A percentile compares a stretch with the other conserved stretches of the same genome.
Evolutionary conservation across 2,888 invertebrate species (phyloP).

Genomic region (Thelaira solivaga): DNA sequence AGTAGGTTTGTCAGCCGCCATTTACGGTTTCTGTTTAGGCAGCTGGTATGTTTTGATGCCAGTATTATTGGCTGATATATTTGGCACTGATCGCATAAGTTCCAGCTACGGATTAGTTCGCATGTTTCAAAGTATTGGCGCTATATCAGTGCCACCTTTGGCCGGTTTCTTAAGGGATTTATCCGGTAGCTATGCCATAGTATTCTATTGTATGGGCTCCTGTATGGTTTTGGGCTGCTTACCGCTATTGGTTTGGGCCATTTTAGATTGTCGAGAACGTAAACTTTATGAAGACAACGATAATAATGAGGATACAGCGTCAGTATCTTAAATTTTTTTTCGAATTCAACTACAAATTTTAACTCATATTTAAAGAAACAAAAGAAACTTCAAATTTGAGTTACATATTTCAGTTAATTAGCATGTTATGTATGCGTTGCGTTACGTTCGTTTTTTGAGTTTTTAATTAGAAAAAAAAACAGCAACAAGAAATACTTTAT

Average conservation of each 20-base stretch:
- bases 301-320: constrained; percentile 72
- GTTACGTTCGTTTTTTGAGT: no score
- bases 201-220: constrained; percentile 87
- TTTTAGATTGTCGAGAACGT: constrained; percentile 72
- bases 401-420: constrained; percentile 40
- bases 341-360: not conserved
- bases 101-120: constrained; percentile 86
- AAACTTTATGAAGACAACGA: constrained; percentile 70
- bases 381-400: constrained; percentile 7
- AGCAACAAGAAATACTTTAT: constrained; percentile 9
- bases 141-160: constrained; percentile 85
- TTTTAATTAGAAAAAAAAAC: not conserved
- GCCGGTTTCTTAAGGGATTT: constrained; percentile 83
- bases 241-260: constrained; percentile 79
- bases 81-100: constrained; percentile 85
- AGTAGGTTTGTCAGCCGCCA: constrained; percentile 82
- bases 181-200: constrained; percentile 84
- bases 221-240: constrained; percentile 85
- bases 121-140: constrained; percentile 87
- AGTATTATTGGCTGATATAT: constrained; percentile 84
- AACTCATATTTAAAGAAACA: not conserved
- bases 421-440: constrained; percentile 15
- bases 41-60: constrained; percentile 88
- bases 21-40: constrained; percentile 85
- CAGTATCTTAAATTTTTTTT: constrained; percentile 69